A percentile compares a stretch with the other conserved stretches of the same genome.
Conservation (phyloP, 2,113 vertebrate genomes). For the Microcebus griseorufus region DNA sequence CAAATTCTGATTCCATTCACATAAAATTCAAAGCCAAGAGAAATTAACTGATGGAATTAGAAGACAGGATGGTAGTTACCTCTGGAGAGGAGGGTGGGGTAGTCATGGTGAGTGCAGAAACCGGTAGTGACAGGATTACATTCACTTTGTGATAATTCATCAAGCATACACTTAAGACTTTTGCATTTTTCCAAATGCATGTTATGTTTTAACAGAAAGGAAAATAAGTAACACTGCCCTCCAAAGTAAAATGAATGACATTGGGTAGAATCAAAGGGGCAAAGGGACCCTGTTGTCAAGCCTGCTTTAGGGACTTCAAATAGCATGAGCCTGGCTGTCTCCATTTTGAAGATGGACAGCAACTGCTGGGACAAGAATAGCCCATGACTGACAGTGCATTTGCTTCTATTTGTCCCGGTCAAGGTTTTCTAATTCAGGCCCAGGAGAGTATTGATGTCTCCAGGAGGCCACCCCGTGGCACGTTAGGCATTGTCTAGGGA, state of each 20-base stretch:
- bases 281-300: not conserved
- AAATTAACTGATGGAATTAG: not conserved
- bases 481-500: constrained; percentile 55
- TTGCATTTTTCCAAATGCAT: not conserved
- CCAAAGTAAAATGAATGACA: not conserved
- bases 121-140: not conserved
- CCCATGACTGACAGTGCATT: constrained; percentile 78
- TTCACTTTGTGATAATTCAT: not conserved
- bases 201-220: not conserved
- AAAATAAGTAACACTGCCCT: not conserved
- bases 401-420: constrained; percentile 62
- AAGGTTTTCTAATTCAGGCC: constrained; percentile 86
- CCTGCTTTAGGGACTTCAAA: not conserved
- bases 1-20: not conserved
- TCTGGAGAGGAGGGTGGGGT: not conserved
- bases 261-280: not conserved
- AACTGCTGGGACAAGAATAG: constrained; percentile 80
- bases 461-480: constrained; percentile 60
- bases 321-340: not conserved
- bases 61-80: not conserved
- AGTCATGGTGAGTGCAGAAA: not conserved
- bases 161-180: not conserved
- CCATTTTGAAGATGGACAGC: constrained; percentile 70
- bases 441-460: constrained; percentile 65
- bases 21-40: not conserved